Evolutionary conservation across 2,113 vertebrate genomes (phyloP).

Genomic region (Naja naja): DNA sequence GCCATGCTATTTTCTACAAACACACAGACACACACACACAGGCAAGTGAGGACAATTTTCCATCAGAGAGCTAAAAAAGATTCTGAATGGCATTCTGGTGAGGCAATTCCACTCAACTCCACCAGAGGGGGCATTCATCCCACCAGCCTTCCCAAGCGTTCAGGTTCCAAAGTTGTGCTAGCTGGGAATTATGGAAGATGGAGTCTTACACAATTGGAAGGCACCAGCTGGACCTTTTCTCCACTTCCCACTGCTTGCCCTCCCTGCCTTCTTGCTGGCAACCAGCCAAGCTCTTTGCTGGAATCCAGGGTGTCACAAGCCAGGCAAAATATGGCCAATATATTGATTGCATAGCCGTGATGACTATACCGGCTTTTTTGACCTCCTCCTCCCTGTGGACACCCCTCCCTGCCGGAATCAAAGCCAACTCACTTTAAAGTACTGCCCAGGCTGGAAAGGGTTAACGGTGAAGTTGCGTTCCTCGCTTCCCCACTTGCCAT

Average conservation of each 20-base stretch:
- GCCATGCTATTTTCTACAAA: not conserved
- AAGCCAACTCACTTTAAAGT: constrained; percentile 79
- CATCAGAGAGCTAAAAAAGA: not conserved
- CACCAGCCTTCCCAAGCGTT: not conserved
- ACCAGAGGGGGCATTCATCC: not conserved
- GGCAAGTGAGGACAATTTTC: not conserved
- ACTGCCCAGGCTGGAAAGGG: constrained; percentile 80
- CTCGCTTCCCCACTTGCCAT: constrained; percentile 73
- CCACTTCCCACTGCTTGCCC: not conserved
- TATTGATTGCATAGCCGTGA: too few species aligned
- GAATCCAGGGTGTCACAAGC: not conserved
- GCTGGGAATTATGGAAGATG: not conserved
- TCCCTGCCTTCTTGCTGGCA: not conserved
- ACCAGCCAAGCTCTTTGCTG: not conserved
- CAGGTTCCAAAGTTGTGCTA: not conserved
- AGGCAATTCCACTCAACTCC: not conserved
- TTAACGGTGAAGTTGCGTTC: constrained; percentile 65
- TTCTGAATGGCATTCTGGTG: not conserved
- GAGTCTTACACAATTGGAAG: not conserved
- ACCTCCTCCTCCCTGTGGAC: too few species aligned
- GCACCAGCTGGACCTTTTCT: not conserved
- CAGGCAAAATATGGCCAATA: not conserved
- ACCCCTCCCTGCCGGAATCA: not conserved
- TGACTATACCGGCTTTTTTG: not conserved
- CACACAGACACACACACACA: too few species aligned